Evolutionary conservation across 2,113 vertebrate species (phyloP).

Genomic region (Ailurus styani): DNA sequence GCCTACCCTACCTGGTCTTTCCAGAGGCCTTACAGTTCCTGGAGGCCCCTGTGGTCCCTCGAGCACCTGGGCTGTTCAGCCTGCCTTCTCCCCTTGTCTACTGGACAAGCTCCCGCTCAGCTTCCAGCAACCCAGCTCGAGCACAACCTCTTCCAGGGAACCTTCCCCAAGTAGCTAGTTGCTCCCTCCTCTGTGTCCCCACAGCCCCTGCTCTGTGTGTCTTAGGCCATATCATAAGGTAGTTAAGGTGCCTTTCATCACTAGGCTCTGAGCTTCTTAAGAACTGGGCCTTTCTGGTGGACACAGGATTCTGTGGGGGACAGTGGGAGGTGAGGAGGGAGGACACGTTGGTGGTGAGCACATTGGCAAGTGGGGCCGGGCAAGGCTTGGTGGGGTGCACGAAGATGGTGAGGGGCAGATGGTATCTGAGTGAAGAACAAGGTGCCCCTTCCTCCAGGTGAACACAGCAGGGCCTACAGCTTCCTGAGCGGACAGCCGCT

Average conservation of each 20-base stretch:
- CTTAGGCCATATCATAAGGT: too few relatives aligned
- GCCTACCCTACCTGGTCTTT: background rate
- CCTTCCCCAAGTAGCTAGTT: background rate
- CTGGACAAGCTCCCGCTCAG: too few relatives aligned
- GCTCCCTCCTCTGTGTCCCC: background rate
- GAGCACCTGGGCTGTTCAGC: background rate
- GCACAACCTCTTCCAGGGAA: background rate
- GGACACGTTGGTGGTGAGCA: background rate
- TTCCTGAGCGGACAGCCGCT: background rate
- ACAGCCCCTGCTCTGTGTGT: background rate
- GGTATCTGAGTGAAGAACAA: background rate
- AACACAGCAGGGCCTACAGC: background rate
- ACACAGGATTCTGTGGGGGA: background rate
- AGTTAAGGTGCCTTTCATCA: background rate
- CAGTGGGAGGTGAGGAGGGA: rapidly evolving
- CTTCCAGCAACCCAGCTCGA: background rate
- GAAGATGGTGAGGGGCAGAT: background rate
- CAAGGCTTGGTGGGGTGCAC: rapidly evolving
- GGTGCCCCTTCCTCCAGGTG: background rate
- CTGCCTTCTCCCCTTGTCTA: background rate
- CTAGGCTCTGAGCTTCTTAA: background rate
- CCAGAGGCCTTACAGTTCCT: background rate
- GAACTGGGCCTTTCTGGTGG: background rate
- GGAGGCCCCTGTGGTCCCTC: background rate
- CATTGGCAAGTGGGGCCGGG: background rate